These are phyloP conservation scores for Scytalopus superciliaris DNA, from an alignment of 2,113 vertebrate species.

Conservation along the genomic window DNA sequence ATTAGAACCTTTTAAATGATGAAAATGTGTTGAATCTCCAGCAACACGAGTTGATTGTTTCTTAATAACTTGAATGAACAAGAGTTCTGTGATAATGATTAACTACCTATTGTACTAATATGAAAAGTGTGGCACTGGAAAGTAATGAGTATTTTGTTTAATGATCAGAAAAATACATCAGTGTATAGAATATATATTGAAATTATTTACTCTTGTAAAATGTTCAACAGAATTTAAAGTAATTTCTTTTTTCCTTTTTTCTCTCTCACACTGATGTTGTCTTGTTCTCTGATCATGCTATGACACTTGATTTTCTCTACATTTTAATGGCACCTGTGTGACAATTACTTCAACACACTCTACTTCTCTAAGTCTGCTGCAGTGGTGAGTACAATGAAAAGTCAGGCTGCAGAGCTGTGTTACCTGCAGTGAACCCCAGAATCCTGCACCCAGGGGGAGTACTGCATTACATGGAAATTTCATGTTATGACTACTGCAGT, in stretches of 20 bases:
- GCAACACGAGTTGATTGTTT: neutral
- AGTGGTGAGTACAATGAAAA: neutral
- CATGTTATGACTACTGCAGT: neutral
- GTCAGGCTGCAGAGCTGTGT: neutral
- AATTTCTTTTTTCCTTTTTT: rapidly evolving
- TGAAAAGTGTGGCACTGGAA: neutral
- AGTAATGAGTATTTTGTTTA: neutral
- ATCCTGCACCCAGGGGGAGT: rapidly evolving
- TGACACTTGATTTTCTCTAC: neutral
- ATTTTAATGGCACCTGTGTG: neutral
- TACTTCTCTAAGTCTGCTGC: neutral
- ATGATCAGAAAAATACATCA: neutral
- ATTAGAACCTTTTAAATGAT: neutral
- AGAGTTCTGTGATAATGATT: neutral
- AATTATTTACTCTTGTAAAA: neutral
- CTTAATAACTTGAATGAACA: neutral
- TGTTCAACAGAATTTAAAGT: neutral
- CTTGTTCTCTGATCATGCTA: neutral
- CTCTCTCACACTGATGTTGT: neutral
- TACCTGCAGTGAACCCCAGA: neutral
- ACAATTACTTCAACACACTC: neutral
- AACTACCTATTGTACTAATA: neutral
- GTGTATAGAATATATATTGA: neutral
- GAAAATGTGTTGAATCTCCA: neutral
- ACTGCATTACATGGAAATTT: neutral